Percentiles rank a stretch among this genome's conserved stretches.
phyloP scores from a whole-genome alignment of 2,113 vertebrate species.

The Paedocypris sp. region DNA sequence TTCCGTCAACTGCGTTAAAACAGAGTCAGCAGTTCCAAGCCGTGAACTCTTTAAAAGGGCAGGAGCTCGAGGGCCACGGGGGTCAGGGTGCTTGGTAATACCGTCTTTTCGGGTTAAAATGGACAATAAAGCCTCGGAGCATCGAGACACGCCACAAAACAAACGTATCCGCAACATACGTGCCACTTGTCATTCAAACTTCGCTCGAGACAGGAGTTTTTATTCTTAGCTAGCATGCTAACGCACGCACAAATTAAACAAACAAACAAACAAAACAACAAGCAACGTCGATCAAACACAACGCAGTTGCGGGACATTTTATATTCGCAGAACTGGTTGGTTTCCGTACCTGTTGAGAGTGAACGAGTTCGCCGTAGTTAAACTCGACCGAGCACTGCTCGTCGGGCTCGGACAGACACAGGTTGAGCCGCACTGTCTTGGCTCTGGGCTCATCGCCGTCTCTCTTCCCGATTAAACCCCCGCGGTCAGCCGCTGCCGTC shows the following conservation, averaged over 20 bases:
- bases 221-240: slow-evolving; percentile 5
- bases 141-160: too few relatives aligned
- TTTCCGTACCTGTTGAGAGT: slow-evolving; percentile 54
- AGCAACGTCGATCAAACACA: not conserved
- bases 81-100: too few relatives aligned
- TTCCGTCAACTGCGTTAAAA: too few relatives aligned
- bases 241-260: not conserved
- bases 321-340: not conserved
- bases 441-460: slow-evolving; percentile 48
- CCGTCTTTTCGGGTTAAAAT: too few relatives aligned
- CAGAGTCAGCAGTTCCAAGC: too few relatives aligned
- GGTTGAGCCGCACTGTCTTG: slow-evolving; percentile 77
- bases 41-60: too few relatives aligned
- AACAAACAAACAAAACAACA: not conserved
- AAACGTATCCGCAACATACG: too few relatives aligned
- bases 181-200: too few relatives aligned
- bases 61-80: too few relatives aligned
- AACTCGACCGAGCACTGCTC: slow-evolving; percentile 86
- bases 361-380: slow-evolving; percentile 85
- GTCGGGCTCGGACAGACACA: slow-evolving; percentile 79
- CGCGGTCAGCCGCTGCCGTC: slow-evolving; percentile 6
- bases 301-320: not conserved
- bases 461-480: slow-evolving; percentile 51
- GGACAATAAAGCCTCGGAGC: too few relatives aligned
- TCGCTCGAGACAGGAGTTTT: too few relatives aligned